These are phyloP conservation scores for Eutrigla gurnardus DNA, from an alignment of 2,797 vertebrate genomes.

Conservation along the genomic window DNA sequence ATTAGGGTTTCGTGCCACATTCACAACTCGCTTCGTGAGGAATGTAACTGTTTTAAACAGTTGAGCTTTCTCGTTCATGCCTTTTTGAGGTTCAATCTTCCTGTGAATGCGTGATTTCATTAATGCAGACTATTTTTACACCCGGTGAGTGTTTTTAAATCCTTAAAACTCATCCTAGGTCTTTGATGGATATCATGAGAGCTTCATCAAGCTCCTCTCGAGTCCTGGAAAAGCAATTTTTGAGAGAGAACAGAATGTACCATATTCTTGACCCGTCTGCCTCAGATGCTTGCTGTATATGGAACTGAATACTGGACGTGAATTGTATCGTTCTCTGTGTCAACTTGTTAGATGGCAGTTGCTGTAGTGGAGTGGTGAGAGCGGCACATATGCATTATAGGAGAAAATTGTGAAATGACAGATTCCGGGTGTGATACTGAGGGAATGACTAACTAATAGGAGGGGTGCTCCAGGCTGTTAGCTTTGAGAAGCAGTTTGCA, in stretches of 20 bases:
- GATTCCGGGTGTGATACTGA: slow-evolving; percentile 89
- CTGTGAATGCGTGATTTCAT: slow-evolving; percentile 30
- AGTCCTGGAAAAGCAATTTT: slow-evolving; percentile 69
- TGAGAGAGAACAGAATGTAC: slow-evolving; percentile 84
- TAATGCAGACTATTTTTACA: slow-evolving; percentile 25
- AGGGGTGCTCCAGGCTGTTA: slow-evolving; percentile 88
- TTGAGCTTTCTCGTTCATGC: background rate
- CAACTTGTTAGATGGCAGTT: slow-evolving; percentile 86
- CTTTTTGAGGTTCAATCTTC: background rate
- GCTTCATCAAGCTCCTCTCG: slow-evolving; percentile 54
- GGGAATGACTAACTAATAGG: slow-evolving; percentile 91
- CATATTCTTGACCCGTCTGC: slow-evolving; percentile 85
- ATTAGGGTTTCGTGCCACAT: background rate
- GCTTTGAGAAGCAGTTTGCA: slow-evolving; percentile 87
- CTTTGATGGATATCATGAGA: slow-evolving; percentile 51
- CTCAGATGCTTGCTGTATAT: slow-evolving; percentile 80
- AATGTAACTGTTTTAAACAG: background rate
- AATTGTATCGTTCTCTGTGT: slow-evolving; percentile 83
- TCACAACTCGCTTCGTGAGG: background rate
- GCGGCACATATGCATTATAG: slow-evolving; percentile 88
- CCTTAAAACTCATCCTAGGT: slow-evolving; percentile 43
- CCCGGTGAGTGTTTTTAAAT: slow-evolving; percentile 41
- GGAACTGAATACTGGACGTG: slow-evolving; percentile 83
- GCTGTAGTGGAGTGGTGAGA: slow-evolving; percentile 85
- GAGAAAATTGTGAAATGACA: slow-evolving; percentile 90